Evolutionary conservation across 2,888 invertebrate genomes (phyloP).

Genomic region (Tetragnatha montana): DNA sequence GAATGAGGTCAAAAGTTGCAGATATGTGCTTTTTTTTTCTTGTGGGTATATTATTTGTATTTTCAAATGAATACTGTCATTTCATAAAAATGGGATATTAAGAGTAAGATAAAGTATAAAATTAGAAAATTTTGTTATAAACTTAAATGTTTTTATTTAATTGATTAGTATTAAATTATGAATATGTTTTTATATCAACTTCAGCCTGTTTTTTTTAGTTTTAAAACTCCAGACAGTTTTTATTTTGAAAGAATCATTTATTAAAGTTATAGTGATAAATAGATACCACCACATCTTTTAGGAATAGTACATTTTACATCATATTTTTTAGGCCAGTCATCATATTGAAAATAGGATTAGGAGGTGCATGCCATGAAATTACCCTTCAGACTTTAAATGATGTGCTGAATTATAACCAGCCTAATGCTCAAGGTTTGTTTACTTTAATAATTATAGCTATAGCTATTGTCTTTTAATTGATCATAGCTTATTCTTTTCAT

Average conservation of each 20-base stretch:
- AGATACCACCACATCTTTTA: not conserved
- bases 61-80: too few relatives aligned
- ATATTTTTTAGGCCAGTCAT: constrained; percentile 50
- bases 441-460: not conserved
- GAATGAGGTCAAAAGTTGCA: too few relatives aligned
- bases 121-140: too few relatives aligned
- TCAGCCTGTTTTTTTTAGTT: not conserved
- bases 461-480: not conserved
- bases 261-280: too few relatives aligned
- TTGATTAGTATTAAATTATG: too few relatives aligned
- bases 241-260: too few relatives aligned
- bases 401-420: constrained; percentile 77
- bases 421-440: constrained; percentile 74
- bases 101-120: too few relatives aligned
- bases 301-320: not conserved
- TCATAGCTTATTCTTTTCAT: not conserved
- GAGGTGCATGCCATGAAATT: constrained; percentile 42
- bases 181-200: too few relatives aligned
- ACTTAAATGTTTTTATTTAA: too few relatives aligned
- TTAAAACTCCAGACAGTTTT: not conserved
- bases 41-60: too few relatives aligned
- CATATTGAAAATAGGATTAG: constrained; percentile 38
- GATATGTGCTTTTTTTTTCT: too few relatives aligned
- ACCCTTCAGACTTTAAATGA: constrained; percentile 74
- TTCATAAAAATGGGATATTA: too few relatives aligned